A percentile compares a stretch with the other conserved stretches of the same genome.
Evolutionary conservation across 2,888 invertebrate species (phyloP).

Genomic region (Morpho helenor): DNA sequence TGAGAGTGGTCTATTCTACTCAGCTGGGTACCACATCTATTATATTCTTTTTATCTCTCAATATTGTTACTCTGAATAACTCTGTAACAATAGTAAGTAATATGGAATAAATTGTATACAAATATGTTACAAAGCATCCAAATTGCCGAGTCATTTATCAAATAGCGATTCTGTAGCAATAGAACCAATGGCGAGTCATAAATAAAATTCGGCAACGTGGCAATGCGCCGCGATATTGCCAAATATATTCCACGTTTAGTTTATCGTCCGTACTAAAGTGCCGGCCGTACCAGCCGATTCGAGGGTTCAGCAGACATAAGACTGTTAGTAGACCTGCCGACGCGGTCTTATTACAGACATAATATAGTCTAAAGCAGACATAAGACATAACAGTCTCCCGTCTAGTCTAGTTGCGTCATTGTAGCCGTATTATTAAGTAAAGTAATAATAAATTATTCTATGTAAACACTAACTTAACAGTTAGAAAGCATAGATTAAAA

Average conservation of each 20-base stretch:
- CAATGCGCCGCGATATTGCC: conserved; percentile 19
- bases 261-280: conserved; percentile 23
- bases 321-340: neutral
- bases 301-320: conserved; percentile 10
- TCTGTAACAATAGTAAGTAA: neutral
- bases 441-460: no score
- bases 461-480: no score
- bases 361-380: no score
- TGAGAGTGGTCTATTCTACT: no score
- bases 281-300: conserved; percentile 19
- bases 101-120: neutral
- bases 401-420: no score
- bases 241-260: conserved; percentile 24
- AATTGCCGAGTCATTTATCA: conserved; percentile 21
- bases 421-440: no score
- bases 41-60: no score
- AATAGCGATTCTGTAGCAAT: conserved; percentile 20
- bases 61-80: no score
- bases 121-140: conserved; percentile 6
- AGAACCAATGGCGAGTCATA: conserved; percentile 17
- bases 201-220: conserved; percentile 24
- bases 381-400: no score
- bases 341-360: no score
- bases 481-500: no score
- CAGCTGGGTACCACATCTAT: no score